Evolutionary conservation across 2,113 vertebrate genomes (phyloP).

Genomic region (Typhlomys cinereus): DNA sequence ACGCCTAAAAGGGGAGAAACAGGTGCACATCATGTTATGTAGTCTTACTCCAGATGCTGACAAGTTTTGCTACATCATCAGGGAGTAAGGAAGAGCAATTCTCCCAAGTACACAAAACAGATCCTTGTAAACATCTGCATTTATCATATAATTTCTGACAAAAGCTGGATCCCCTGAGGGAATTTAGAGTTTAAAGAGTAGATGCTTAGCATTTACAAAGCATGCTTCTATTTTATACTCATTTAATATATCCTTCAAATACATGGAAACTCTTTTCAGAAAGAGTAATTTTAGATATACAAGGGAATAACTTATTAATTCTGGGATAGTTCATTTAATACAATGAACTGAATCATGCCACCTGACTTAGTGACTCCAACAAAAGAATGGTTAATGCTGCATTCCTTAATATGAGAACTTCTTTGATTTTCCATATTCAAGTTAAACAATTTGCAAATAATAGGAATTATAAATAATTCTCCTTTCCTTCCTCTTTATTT

Average conservation of each 20-base stretch:
- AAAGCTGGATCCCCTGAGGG: not conserved
- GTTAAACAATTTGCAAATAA: slow-evolving; percentile 35
- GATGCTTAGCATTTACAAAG: slow-evolving; percentile 49
- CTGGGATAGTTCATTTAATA: slow-evolving; percentile 28
- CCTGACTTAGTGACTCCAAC: not conserved
- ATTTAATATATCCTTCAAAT: slow-evolving; percentile 1
- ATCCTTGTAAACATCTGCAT: slow-evolving; percentile 37
- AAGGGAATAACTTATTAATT: slow-evolving; percentile 42
- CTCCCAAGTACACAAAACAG: slow-evolving; percentile 52
- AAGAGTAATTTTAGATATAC: slow-evolving; percentile 57
- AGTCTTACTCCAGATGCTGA: not conserved
- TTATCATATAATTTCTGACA: slow-evolving; percentile 27
- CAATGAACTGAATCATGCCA: slow-evolving; percentile 1
- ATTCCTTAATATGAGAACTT: slow-evolving; percentile 21
- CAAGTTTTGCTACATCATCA: slow-evolving; percentile 3
- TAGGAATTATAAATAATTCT: not conserved
- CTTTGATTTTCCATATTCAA: slow-evolving; percentile 48
- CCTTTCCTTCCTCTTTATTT: slow-evolving; percentile 47
- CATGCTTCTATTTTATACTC: slow-evolving; percentile 30
- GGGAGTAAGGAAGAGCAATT: not conserved
- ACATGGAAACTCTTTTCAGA: slow-evolving; percentile 32
- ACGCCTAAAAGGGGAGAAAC: slow-evolving; percentile 86
- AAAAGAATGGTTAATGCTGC: not conserved
- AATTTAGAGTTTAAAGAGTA: slow-evolving; percentile 44
- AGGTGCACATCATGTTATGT: slow-evolving; percentile 54